These are phyloP conservation scores for Sinocyclocheilus rhinocerous DNA, from an alignment of 2,113 vertebrate species.

Conservation along the genomic window DNA sequence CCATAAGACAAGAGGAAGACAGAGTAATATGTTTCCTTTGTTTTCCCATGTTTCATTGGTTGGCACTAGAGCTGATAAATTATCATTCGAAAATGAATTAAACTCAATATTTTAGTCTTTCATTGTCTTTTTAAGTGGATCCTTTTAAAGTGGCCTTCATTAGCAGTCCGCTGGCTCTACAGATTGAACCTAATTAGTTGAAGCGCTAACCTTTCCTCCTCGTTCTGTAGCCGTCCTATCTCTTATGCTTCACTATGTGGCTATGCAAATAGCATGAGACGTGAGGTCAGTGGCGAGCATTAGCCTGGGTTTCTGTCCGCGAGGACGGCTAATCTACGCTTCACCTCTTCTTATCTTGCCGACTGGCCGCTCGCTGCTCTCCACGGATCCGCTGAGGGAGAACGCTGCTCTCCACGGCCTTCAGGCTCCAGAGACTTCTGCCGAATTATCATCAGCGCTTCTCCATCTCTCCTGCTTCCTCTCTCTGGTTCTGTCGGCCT, in stretches of 20 bases:
- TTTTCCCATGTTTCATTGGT: not conserved
- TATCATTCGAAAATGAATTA: not conserved
- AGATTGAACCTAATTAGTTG: constrained; percentile 26
- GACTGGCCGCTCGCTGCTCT: constrained; percentile 19
- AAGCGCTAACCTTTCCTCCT: constrained; percentile 18
- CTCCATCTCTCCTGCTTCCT: not conserved
- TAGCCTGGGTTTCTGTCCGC: not conserved
- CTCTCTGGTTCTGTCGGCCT: not conserved
- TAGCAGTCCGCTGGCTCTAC: constrained; percentile 13
- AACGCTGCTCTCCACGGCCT: constrained; percentile 10
- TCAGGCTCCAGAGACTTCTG: constrained; percentile 20
- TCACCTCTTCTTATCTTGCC: constrained; percentile 43
- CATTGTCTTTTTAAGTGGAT: constrained; percentile 27
- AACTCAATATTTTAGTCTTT: not conserved
- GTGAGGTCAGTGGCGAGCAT: not conserved
- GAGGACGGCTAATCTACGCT: constrained; percentile 30
- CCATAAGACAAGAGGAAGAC: not conserved
- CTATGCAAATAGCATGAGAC: constrained; percentile 7
- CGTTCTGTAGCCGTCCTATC: not conserved
- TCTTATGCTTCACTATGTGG: not conserved
- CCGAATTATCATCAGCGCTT: constrained; percentile 26
- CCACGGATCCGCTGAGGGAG: constrained; percentile 1
- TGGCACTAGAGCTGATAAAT: not conserved
- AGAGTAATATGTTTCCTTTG: not conserved
- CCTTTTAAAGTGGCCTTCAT: constrained; percentile 19